Percentiles rank a stretch among this genome's conserved stretches.
Conservation (phyloP, 2,113 vertebrate species). For the Eonycteris spelaea region DNA sequence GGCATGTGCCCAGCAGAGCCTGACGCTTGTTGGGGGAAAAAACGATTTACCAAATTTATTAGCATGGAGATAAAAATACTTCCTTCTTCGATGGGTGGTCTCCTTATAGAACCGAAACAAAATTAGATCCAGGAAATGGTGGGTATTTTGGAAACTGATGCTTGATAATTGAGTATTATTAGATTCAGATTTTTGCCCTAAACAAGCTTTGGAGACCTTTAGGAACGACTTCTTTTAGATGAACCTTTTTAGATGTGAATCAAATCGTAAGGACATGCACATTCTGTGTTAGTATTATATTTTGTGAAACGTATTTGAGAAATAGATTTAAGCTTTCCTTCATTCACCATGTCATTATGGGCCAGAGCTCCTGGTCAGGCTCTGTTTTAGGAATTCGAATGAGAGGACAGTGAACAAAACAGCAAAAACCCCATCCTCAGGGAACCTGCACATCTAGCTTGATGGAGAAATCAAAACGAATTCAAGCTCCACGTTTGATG, state of each 20-base stretch:
- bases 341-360: fast-evolving
- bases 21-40: neutral
- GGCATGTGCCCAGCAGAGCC: slow-evolving; percentile 56
- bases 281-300: neutral
- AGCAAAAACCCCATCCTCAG: neutral
- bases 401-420: neutral
- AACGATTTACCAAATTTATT: slow-evolving; percentile 70
- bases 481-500: neutral
- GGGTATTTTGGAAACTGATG: slow-evolving; percentile 70
- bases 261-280: fast-evolving
- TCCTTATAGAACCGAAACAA: slow-evolving; percentile 57
- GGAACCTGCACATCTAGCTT: neutral
- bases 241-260: neutral
- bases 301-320: neutral
- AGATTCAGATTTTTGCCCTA: slow-evolving; percentile 37
- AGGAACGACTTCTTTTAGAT: slow-evolving; percentile 18
- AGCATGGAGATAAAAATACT: slow-evolving; percentile 73
- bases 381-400: neutral
- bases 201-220: neutral
- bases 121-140: slow-evolving; percentile 77
- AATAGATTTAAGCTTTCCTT: too few relatives aligned
- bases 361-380: too few relatives aligned
- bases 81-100: slow-evolving; percentile 69
- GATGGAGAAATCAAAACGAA: neutral
- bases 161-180: neutral